Evolutionary conservation across 2,113 vertebrate genomes (phyloP).

Genomic region (Choloepus hoffmanni): DNA sequence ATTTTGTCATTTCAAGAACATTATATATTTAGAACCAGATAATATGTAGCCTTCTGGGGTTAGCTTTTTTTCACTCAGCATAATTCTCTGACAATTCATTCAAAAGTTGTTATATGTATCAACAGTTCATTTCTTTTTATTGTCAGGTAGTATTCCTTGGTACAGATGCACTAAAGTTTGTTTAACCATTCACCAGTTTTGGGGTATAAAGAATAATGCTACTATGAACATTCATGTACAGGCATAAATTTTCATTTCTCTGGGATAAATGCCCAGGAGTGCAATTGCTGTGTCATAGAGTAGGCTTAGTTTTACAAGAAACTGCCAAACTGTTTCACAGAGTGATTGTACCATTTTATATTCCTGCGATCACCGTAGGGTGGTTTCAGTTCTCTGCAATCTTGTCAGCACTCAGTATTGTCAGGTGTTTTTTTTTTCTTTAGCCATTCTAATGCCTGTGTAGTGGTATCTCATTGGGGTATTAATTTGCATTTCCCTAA

Average conservation of each 20-base stretch:
- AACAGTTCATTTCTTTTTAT: too few species aligned
- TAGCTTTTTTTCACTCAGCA: neutral
- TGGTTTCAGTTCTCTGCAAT: neutral
- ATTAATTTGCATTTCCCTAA: neutral
- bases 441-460: neutral
- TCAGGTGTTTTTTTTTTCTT: neutral
- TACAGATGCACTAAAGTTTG: neutral
- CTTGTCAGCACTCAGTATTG: neutral
- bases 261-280: neutral
- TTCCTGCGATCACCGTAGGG: neutral
- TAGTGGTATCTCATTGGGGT: neutral
- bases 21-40: neutral
- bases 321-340: neutral
- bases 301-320: neutral
- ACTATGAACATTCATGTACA: neutral
- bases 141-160: too few species aligned
- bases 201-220: neutral
- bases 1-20: neutral
- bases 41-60: neutral
- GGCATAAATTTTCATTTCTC: neutral
- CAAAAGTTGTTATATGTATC: neutral
- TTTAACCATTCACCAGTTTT: slow-evolving; percentile 11
- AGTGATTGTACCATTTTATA: neutral
- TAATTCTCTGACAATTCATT: neutral
- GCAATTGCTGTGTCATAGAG: neutral